These are phyloP conservation scores for Pocillopora verrucosa DNA, from an alignment of 64 coral and sea anemone species.

Conservation along the genomic window DNA sequence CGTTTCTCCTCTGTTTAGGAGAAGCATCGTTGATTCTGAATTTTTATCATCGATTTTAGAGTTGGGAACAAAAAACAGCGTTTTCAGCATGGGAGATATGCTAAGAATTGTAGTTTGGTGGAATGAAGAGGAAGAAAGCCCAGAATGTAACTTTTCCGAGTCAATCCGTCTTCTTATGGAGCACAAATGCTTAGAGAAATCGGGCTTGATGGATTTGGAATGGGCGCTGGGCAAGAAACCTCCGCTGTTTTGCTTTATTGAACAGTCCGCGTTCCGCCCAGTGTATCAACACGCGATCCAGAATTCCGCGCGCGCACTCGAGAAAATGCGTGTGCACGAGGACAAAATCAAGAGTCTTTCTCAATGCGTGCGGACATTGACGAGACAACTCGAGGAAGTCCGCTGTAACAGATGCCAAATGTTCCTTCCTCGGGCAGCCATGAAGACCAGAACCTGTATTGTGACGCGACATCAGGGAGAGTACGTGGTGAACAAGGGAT, in stretches of 20 bases:
- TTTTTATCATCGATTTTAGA: slow-evolving; percentile 78
- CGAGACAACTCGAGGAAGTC: slow-evolving; percentile 93
- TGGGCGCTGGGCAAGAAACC: slow-evolving; percentile 85
- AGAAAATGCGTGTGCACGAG: slow-evolving; percentile 67
- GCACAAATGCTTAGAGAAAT: slow-evolving; percentile 78
- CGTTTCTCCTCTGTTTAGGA: slow-evolving; percentile 65
- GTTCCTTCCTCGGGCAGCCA: slow-evolving; percentile 78
- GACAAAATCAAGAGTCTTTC: slow-evolving; percentile 78
- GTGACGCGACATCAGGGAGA: slow-evolving; percentile 80
- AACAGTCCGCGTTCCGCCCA: slow-evolving; percentile 63
- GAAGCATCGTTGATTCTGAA: slow-evolving; percentile 79
- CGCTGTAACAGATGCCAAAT: slow-evolving; percentile 81
- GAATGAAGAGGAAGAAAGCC: slow-evolving; percentile 71
- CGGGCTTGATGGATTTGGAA: slow-evolving; percentile 71
- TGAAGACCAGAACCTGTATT: slow-evolving; percentile 93
- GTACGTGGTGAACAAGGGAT: slow-evolving; percentile 73
- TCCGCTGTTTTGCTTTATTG: slow-evolving; percentile 53
- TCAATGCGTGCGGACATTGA: slow-evolving; percentile 88
- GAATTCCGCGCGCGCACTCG: slow-evolving; percentile 59
- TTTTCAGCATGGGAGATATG: slow-evolving; percentile 83
- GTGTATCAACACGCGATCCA: slow-evolving; percentile 67
- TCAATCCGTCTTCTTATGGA: slow-evolving; percentile 63
- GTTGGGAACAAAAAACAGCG: slow-evolving; percentile 74
- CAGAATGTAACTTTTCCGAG: slow-evolving; percentile 45
- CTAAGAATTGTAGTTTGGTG: slow-evolving; percentile 83